Base-by-base conservation (phyloP, 1,140 invertebrate species). In the Lasioglossum baleicum region DNA sequence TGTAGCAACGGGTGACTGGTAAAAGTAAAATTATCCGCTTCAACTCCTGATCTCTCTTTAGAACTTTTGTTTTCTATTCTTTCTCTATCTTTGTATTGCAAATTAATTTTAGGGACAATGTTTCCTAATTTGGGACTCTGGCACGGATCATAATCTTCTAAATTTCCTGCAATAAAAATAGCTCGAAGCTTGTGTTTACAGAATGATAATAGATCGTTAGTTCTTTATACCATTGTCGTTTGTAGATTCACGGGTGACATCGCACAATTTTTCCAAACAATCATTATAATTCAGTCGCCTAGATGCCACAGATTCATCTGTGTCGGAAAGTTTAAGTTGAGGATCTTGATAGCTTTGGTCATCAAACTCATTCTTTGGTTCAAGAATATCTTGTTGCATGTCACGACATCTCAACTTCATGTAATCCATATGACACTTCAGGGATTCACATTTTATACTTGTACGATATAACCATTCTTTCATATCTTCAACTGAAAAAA, bases 381-480 rank as follows among this genome's bases (percentile, higher is more conserved):
- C 60, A 63, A 31, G 67, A 35, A 31, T 73, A 56, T 84, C 66
- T 64, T 68, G 72, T 48, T 79, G 75, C 8, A 64, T 80, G 7
- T 81, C 71, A 17, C 67, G 82, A 64, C 91, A 92, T n/a, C 91
- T 64, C 53, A 82, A 87, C 82, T 92, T 93, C 89, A 93, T 88
- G 44, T 89, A 89, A 81, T 92, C 89, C 56, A 93, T 83, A 81
- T 93, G 90, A 26, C 84, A 87, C 70, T 93, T 92, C 48, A 93
- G 80, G 0, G 87, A 89, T 22, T 91, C 89, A 31, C 90, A 93
- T 85, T 89, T 89, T 22, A 81, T 88, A 77, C 93, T 91, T 0
- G 93, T 91, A 53, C 86, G 84, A 78, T 92, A 84, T 22, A 93
- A 79, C 56, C 92, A 88, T 82, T 93, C 85, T 53, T 87, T 89